Conservation (phyloP, 2,797 vertebrate genomes). For the Thamnophis elegans region DNA sequence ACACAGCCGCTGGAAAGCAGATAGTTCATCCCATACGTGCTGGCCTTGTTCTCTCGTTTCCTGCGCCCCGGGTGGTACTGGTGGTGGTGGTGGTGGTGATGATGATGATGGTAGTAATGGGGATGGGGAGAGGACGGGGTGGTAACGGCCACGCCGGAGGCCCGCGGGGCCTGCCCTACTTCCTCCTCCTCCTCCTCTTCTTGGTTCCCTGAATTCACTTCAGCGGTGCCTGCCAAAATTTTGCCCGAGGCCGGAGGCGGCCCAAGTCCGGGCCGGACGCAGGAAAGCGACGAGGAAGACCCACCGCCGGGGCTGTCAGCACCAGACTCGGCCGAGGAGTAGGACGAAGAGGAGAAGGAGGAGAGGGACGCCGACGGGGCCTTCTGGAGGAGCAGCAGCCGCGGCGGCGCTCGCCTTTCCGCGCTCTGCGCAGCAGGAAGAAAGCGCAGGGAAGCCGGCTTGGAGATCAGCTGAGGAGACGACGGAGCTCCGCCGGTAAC, state of each 20-base stretch:
- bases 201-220: conserved; percentile 48
- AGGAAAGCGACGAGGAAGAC: conserved; percentile 48
- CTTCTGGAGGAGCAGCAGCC: conserved; percentile 57
- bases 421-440: conserved; percentile 51
- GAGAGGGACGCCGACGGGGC: conserved; percentile 74
- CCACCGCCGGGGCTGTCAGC: conserved; percentile 78
- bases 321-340: conserved; percentile 81
- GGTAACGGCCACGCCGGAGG: conserved; percentile 67
- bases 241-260: not conserved
- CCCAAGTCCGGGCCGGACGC: not conserved
- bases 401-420: conserved; percentile 63
- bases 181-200: conserved; percentile 72
- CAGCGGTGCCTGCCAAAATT: conserved; percentile 26
- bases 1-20: conserved; percentile 82
- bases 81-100: conserved; percentile 63
- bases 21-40: conserved; percentile 96
- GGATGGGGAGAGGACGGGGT: conserved; percentile 58
- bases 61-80: conserved; percentile 87
- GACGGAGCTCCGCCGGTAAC: conserved; percentile 38
- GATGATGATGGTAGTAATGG: conserved; percentile 25
- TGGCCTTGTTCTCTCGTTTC: conserved; percentile 97
- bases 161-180: conserved; percentile 55
- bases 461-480: conserved; percentile 54
- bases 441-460: conserved; percentile 52
- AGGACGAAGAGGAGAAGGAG: conserved; percentile 25